phyloP scores from a whole-genome alignment of 2,797 vertebrate species.

The Phrynocephalus guinanensis region DNA sequence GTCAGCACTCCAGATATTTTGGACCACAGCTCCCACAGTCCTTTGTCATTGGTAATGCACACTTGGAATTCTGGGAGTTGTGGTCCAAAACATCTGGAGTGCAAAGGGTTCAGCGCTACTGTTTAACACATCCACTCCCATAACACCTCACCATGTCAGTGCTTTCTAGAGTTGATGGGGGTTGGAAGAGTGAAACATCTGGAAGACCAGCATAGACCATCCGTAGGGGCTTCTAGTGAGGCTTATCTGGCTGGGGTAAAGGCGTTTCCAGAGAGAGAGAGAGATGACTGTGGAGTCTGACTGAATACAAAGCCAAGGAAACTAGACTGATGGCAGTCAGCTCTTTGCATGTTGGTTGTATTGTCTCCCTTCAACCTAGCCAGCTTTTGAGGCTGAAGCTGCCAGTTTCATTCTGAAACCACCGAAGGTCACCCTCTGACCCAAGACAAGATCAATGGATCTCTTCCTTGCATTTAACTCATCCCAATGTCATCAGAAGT shows the following conservation, averaged over 20 bases:
- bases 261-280: too few species aligned
- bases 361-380: background rate
- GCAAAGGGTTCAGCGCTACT: too few species aligned
- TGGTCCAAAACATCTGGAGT: too few species aligned
- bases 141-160: too few species aligned
- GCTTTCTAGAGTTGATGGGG: too few species aligned
- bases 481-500: background rate
- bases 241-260: too few species aligned
- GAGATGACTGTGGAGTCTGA: background rate
- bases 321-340: background rate
- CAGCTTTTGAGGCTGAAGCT: background rate
- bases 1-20: background rate
- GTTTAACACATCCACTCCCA: too few species aligned
- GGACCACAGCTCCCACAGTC: background rate
- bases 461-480: background rate
- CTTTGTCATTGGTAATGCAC: too few species aligned
- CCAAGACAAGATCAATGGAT: background rate
- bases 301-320: background rate
- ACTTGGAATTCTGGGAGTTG: too few species aligned
- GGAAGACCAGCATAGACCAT: background rate
- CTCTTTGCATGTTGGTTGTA: background rate
- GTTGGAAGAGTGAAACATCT: background rate
- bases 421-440: background rate
- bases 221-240: background rate
- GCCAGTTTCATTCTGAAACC: background rate